phyloP scores from a whole-genome alignment of 2,797 vertebrate genomes.

The Bucorvus abyssinicus region DNA sequence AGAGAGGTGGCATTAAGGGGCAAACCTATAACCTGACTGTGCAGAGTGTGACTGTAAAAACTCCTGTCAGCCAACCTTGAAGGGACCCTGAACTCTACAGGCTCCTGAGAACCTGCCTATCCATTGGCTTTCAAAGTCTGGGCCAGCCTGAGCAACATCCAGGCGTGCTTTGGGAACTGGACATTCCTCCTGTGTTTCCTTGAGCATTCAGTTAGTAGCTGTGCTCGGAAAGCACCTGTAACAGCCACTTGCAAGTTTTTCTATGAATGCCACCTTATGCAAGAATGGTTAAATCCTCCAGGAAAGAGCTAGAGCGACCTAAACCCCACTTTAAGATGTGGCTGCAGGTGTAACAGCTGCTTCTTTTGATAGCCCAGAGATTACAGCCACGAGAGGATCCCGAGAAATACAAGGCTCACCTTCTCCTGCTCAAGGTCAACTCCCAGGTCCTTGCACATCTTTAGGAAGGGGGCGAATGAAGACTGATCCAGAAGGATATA shows the following conservation, averaged over 20 bases:
- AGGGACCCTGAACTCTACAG: background rate
- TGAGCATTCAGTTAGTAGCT: background rate
- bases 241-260: background rate
- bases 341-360: background rate
- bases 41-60: background rate
- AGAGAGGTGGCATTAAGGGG: background rate
- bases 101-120: background rate
- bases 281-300: background rate
- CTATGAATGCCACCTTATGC: background rate
- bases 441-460: conserved; percentile 83
- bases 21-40: background rate
- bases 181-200: background rate
- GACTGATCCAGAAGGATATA: conserved; percentile 88
- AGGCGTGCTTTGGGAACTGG: background rate
- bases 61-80: background rate
- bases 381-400: background rate
- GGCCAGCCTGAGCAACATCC: accelerated
- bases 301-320: background rate
- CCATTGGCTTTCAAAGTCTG: background rate
- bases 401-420: conserved; percentile 64
- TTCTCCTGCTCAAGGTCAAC: conserved; percentile 81
- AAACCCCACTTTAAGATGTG: background rate
- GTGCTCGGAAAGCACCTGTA: background rate
- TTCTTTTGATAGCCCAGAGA: background rate
- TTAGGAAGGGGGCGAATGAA: conserved; percentile 79